A percentile compares a stretch with the other conserved stretches of the same genome.
These are phyloP conservation scores for Burhinus bistriatus DNA, from an alignment of 2,113 vertebrate species.

Conservation along the genomic window DNA sequence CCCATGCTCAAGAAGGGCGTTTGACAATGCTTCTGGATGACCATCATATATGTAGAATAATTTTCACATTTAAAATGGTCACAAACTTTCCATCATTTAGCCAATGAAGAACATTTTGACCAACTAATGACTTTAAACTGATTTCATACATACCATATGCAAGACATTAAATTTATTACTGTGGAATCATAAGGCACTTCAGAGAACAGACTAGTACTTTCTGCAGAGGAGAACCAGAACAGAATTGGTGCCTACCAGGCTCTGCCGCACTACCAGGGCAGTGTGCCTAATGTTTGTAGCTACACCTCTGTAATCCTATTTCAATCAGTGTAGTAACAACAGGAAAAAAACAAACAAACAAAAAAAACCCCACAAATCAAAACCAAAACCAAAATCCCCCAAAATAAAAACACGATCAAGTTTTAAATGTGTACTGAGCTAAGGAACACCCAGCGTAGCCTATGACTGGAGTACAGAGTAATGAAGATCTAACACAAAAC, in stretches of 20 bases:
- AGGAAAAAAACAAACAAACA: not conserved
- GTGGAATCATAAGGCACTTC: not conserved
- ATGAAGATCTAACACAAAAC: not conserved
- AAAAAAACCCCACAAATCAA: too few species aligned
- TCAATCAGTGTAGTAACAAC: not conserved
- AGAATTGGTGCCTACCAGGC: not conserved
- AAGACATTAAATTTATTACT: not conserved
- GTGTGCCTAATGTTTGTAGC: accelerated
- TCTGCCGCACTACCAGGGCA: not conserved
- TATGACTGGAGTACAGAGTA: not conserved
- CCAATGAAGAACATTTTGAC: not conserved
- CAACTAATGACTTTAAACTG: not conserved
- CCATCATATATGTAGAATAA: not conserved
- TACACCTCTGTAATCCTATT: not conserved
- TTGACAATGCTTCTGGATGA: not conserved
- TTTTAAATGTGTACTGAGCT: not conserved
- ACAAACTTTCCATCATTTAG: not conserved
- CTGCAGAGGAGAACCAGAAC: not conserved
- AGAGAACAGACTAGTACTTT: not conserved
- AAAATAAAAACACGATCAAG: not conserved
- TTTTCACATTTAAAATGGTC: not conserved
- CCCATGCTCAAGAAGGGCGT: not conserved
- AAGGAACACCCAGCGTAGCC: not conserved
- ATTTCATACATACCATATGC: not conserved
- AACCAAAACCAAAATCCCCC: not conserved